These are phyloP conservation scores for Apodemus agrarius DNA, from an alignment of 2,797 vertebrate species.

Conservation along the genomic window DNA sequence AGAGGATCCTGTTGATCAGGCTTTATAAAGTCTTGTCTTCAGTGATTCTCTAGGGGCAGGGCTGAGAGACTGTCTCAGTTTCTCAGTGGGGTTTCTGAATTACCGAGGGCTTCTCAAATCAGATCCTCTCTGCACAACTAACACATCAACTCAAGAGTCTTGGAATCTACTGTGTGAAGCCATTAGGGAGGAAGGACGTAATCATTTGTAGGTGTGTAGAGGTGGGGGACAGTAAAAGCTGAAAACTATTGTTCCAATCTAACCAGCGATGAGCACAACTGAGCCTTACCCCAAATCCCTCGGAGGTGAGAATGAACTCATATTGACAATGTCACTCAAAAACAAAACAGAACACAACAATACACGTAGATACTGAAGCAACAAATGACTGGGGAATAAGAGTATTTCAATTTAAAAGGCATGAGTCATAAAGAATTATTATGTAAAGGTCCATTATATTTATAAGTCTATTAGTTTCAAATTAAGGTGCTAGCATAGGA, in stretches of 20 bases:
- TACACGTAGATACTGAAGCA: not conserved
- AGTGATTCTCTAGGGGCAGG: not conserved
- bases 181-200: not conserved
- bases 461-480: conserved; percentile 40
- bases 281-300: not conserved
- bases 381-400: not conserved
- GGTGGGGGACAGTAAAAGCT: not conserved
- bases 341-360: not conserved
- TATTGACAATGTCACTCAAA: not conserved
- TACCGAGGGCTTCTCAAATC: not conserved
- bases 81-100: not conserved
- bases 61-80: not conserved
- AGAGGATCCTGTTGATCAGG: not conserved
- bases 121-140: not conserved
- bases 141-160: not conserved
- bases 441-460: not conserved
- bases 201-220: not conserved
- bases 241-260: not conserved
- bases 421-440: conserved; percentile 6
- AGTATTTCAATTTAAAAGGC: conserved; percentile 14
- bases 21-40: not conserved
- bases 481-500: conserved; percentile 40
- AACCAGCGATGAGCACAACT: not conserved
- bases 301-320: not conserved
- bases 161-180: not conserved